A percentile compares a stretch with the other conserved stretches of the same genome.
These are phyloP conservation scores for Agrotis exclamationis DNA, from an alignment of 2,888 invertebrate genomes.

Conservation along the genomic window DNA sequence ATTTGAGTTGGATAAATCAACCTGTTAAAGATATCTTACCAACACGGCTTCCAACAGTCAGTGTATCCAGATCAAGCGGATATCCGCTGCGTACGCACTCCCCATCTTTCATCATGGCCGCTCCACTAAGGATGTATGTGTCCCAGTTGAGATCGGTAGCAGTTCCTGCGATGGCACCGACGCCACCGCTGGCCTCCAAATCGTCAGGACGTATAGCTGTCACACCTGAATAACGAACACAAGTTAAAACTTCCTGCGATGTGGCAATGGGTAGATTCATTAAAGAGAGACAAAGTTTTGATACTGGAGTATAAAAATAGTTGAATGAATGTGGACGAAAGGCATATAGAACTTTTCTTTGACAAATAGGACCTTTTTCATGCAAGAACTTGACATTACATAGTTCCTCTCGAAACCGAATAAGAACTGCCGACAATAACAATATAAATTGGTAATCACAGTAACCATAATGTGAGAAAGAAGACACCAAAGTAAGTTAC, in stretches of 20 bases:
- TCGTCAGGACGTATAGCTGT: conserved; percentile 97
- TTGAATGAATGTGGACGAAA: too few species aligned
- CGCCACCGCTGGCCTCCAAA: conserved; percentile 91
- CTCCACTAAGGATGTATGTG: conserved; percentile 98
- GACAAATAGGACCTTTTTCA: too few species aligned
- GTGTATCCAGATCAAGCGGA: conserved; percentile 95
- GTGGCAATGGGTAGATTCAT: too few species aligned
- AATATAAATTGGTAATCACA: too few species aligned
- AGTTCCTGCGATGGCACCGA: conserved; percentile 92
- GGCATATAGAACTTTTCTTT: too few species aligned
- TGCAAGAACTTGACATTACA: too few species aligned
- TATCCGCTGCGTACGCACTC: conserved; percentile 96
- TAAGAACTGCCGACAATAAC: too few species aligned
- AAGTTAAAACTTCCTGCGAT: neutral
- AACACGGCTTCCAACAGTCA: conserved; percentile 95
- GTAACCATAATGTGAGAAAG: neutral
- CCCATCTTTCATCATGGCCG: conserved; percentile 97
- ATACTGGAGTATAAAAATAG: neutral
- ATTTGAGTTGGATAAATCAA: too few species aligned
- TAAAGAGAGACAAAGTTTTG: neutral
- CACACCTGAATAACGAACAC: conserved; percentile 91
- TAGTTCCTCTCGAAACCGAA: too few species aligned
- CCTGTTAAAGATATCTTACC: conserved; percentile 82
- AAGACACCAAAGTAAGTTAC: conserved; percentile 77
- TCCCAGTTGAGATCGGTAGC: conserved; percentile 98